Percentiles rank a stretch among this genome's conserved stretches.
These are phyloP conservation scores for Panorpa germanica DNA, from an alignment of 2,888 invertebrate species.

Conservation along the genomic window DNA sequence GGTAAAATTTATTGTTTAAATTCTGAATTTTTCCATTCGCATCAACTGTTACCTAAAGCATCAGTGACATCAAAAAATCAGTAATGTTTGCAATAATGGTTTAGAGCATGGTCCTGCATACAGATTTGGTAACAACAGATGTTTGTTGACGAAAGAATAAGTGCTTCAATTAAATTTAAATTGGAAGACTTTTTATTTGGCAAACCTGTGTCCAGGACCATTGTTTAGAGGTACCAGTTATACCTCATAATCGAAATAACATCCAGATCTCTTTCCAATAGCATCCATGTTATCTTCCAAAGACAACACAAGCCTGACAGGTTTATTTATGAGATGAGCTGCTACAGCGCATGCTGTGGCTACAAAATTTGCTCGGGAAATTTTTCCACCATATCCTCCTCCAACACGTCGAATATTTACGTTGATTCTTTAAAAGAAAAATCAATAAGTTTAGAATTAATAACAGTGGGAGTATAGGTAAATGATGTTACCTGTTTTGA, in stretches of 20 bases:
- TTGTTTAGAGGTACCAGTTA: too few species aligned
- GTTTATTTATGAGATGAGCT: constrained; percentile 29
- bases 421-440: constrained; percentile 26
- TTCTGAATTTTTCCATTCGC: constrained; percentile 43
- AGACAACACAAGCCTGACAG: constrained; percentile 41
- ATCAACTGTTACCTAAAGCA: constrained; percentile 33
- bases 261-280: constrained; percentile 35
- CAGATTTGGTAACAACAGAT: too few species aligned
- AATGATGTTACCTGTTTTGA: constrained; percentile 30
- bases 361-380: constrained; percentile 35
- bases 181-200: too few species aligned
- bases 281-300: constrained; percentile 42
- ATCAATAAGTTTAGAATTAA: constrained; percentile 7
- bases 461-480: background rate
- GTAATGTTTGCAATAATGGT: too few species aligned
- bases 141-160: too few species aligned
- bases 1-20: constrained; percentile 31
- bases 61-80: background rate
- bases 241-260: constrained; percentile 33
- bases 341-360: constrained; percentile 52
- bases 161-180: too few species aligned
- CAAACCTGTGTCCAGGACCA: too few species aligned
- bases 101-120: too few species aligned
- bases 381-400: constrained; percentile 53
- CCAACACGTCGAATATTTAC: constrained; percentile 35